phyloP scores from a whole-genome alignment of 2,797 vertebrate genomes.

The Podargus strigoides region DNA sequence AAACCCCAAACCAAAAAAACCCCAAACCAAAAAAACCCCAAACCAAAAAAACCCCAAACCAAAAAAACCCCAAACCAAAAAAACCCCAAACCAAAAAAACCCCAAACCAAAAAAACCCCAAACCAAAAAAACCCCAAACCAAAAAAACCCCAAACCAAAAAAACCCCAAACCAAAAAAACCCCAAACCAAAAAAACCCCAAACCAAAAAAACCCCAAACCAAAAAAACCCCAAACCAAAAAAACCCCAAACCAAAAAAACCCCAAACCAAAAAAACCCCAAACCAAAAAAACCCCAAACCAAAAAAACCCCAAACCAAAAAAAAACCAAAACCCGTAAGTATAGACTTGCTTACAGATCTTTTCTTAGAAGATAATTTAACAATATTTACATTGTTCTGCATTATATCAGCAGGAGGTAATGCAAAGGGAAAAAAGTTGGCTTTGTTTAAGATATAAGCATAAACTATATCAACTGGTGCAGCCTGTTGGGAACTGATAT shows the following conservation, averaged over 20 bases:
- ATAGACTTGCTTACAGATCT: not conserved
- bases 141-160: too few species aligned
- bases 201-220: too few species aligned
- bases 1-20: too few species aligned
- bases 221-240: not conserved
- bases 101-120: too few species aligned
- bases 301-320: too few species aligned
- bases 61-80: not conserved
- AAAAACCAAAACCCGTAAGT: not conserved
- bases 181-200: too few species aligned
- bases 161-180: not conserved
- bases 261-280: not conserved
- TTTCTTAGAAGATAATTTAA: not conserved
- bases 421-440: not conserved
- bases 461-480: conserved; percentile 70
- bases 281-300: too few species aligned
- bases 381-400: conserved; percentile 31
- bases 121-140: not conserved
- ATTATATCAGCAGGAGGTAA: conserved; percentile 34
- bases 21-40: not conserved
- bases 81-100: too few species aligned
- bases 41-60: too few species aligned
- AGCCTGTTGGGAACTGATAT: conserved; percentile 82
- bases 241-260: too few species aligned
- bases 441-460: conserved; percentile 64